Evolutionary conservation across 2,888 invertebrate species (phyloP).

Genomic region (Norana najaformis): DNA sequence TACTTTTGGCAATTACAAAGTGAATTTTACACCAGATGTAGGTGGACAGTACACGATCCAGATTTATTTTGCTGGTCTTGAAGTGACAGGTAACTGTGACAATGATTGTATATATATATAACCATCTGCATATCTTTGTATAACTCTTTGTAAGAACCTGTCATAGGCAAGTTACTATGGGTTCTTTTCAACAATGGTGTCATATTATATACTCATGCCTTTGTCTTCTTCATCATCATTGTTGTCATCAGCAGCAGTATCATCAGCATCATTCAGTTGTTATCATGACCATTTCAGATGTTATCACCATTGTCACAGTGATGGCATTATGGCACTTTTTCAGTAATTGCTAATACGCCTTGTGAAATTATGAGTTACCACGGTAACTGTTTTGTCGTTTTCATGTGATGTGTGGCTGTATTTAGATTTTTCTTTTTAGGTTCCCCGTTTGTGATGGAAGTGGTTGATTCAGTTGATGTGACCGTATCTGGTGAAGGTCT

Average conservation of each 20-base stretch:
- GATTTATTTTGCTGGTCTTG: constrained; percentile 89
- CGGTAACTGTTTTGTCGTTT: neutral
- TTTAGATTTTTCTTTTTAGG: constrained; percentile 48
- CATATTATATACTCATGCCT: neutral
- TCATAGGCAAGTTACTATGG: too few relatives aligned
- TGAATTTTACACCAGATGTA: constrained; percentile 67
- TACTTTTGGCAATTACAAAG: constrained; percentile 63
- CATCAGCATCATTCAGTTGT: too few relatives aligned
- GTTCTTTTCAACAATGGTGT: neutral
- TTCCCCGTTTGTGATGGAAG: constrained; percentile 59
- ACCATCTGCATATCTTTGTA: neutral
- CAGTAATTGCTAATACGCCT: neutral
- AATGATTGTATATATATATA: neutral
- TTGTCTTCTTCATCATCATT: neutral
- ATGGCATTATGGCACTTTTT: neutral
- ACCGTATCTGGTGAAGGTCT: constrained; percentile 70
- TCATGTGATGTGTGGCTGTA: neutral
- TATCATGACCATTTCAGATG: too few relatives aligned
- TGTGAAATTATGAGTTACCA: neutral
- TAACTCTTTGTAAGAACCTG: too few relatives aligned
- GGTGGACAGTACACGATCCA: constrained; percentile 76
- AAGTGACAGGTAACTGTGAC: constrained; percentile 71
- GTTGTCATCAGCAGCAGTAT: neutral
- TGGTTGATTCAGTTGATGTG: constrained; percentile 67
- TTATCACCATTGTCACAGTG: neutral